These are phyloP conservation scores for Limonius californicus DNA, from an alignment of 1,140 invertebrate genomes.

Conservation along the genomic window DNA sequence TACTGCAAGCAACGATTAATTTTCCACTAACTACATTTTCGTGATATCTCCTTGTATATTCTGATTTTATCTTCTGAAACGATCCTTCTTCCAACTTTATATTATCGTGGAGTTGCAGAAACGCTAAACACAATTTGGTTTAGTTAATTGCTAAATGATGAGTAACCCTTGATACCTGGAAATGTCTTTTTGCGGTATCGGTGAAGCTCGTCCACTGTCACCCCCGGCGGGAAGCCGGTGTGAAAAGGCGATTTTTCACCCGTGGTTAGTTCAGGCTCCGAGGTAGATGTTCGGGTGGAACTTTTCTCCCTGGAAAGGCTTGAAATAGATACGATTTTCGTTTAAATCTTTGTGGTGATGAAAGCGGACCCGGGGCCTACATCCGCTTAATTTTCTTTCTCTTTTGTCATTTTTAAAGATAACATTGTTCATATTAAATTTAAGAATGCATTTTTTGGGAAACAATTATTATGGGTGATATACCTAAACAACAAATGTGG, in stretches of 20 bases:
- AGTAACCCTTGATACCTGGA: slow-evolving; percentile 33
- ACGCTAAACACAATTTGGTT: not conserved
- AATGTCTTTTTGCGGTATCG: slow-evolving; percentile 50
- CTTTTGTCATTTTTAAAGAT: no score
- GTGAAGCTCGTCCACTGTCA: slow-evolving; percentile 55
- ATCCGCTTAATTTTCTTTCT: no score
- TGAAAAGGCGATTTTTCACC: not conserved
- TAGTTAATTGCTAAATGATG: no score
- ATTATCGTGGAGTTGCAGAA: slow-evolving; percentile 19
- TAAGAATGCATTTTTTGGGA: no score
- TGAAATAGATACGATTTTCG: no score
- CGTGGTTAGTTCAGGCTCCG: not conserved
- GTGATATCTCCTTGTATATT: slow-evolving; percentile 34
- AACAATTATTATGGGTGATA: no score
- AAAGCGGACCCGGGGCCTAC: no score
- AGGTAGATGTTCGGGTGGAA: not conserved
- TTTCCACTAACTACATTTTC: not conserved
- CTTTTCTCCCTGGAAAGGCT: not conserved
- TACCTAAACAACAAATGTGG: no score
- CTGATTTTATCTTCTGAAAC: slow-evolving; percentile 39
- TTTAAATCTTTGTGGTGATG: no score
- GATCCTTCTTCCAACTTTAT: slow-evolving; percentile 36
- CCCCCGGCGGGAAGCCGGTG: slow-evolving; percentile 47
- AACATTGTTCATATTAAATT: no score
- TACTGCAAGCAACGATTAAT: no score